Conservation (phyloP, 2,888 invertebrate species). For the Glyphotaelius pellucidus region DNA sequence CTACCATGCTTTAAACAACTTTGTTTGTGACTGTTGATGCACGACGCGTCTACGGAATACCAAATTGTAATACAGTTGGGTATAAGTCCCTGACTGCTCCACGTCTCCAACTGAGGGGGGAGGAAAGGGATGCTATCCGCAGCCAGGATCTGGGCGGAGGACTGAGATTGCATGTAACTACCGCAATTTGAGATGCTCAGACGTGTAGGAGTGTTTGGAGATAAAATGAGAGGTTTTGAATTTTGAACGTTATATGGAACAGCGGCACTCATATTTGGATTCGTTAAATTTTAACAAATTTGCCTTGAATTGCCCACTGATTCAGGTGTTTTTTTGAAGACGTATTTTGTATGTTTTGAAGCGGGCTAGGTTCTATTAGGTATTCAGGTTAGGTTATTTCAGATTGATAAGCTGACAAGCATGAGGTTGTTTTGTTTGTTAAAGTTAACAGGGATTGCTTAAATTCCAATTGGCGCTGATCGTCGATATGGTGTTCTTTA, state of each 20-base stretch:
- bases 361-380: no score
- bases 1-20: background rate
- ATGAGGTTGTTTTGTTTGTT: no score
- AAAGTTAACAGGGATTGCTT: no score
- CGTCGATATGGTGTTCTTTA: no score
- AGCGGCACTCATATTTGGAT: background rate
- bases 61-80: background rate
- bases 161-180: background rate
- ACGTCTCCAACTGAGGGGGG: background rate
- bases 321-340: no score
- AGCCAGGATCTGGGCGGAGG: background rate
- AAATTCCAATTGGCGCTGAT: no score
- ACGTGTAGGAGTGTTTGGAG: background rate
- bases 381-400: no score
- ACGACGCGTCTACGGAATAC: background rate
- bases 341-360: no score
- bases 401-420: no score
- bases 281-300: background rate
- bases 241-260: background rate
- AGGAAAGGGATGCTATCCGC: background rate
- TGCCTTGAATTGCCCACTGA: background rate
- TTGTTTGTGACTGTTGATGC: slow-evolving; percentile 2
- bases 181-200: background rate
- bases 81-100: background rate
- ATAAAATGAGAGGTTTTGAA: background rate